Evolutionary conservation across 2,888 invertebrate genomes (phyloP), one percentile per base, ranked within the genome.

Genomic region (Tachina grossa): DNA sequence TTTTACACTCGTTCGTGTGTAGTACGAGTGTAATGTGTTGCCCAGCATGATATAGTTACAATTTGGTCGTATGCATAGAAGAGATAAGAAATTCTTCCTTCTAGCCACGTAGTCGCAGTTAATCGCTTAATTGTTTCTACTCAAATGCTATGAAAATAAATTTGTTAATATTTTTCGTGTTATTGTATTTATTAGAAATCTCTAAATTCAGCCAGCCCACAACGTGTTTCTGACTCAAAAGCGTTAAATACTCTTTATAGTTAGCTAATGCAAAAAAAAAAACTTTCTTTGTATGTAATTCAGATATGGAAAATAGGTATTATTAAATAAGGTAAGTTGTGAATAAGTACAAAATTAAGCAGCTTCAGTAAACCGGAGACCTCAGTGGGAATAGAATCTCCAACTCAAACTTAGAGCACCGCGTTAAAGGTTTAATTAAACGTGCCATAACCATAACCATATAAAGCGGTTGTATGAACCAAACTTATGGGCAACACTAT

Each of bases 41-140:
- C 76, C 75, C 75, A 76, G 55, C 47, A 13, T 16, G 47, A 13
- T 41, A 13, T 39, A 10, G 14, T 10, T 49, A 13, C 57, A 57
- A 45, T 45, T 31, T 55, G 16, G 47, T 59, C 61, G 47, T 57
- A 47, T 61, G 47, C 5, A 80, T 74, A 49, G 49, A 81, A 51
- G 59, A 81, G 66, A 22, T n/a, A 49, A 65, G 57, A 51, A 72
- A 74, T 74, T 51, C 39, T 74, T 74, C 74, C 66, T 80, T 66
- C 57, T 68, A 45, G 66, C 80, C 57, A 74, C 80, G 72, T 80
- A 74, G 6, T 31, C 13, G 22, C 31, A 47, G 39, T 59, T 74
- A 51, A 51, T 51, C 11, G 57, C 13, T 19, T 31, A 55, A 19
- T 53, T 22, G 31, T n/a, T 16, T 14, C 53, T 66, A 14, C 47